These are phyloP conservation scores for Himantopus leucocephalus DNA, from an alignment of 2,113 vertebrate species.

Conservation along the genomic window DNA sequence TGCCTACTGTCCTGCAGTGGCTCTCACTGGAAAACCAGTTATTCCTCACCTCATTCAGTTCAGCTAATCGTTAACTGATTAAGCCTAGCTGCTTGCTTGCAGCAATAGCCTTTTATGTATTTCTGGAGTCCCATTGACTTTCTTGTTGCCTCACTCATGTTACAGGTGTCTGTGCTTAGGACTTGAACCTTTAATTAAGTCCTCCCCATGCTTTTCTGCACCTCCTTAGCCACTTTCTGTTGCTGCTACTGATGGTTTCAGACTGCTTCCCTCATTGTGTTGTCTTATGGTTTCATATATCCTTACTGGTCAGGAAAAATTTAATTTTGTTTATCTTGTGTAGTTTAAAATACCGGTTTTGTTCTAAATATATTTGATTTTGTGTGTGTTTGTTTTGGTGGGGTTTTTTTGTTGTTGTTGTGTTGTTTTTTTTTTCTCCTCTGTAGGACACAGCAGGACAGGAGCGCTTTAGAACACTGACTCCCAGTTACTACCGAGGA, in stretches of 20 bases:
- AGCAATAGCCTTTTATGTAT: background rate
- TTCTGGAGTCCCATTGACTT: background rate
- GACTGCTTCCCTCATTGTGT: background rate
- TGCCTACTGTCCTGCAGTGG: background rate
- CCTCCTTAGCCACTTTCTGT: background rate
- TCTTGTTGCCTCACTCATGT: rapidly evolving
- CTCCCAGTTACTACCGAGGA: constrained; percentile 63
- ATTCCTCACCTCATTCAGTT: background rate
- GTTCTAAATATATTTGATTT: background rate
- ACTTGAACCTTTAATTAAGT: background rate
- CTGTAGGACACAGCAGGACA: constrained; percentile 69
- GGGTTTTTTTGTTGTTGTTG: background rate
- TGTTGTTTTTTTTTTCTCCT: background rate
- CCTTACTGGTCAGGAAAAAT: background rate
- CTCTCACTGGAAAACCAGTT: background rate
- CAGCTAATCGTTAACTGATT: background rate
- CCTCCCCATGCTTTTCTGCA: background rate
- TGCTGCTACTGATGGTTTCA: background rate
- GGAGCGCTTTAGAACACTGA: constrained; percentile 57
- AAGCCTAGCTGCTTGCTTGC: background rate
- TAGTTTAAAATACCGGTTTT: background rate
- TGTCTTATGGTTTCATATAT: rapidly evolving
- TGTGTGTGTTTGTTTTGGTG: background rate
- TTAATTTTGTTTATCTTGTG: background rate
- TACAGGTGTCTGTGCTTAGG: background rate